Evolutionary conservation across 2,888 invertebrate genomes (phyloP).

Genomic region (Calliopum simillimum): DNA sequence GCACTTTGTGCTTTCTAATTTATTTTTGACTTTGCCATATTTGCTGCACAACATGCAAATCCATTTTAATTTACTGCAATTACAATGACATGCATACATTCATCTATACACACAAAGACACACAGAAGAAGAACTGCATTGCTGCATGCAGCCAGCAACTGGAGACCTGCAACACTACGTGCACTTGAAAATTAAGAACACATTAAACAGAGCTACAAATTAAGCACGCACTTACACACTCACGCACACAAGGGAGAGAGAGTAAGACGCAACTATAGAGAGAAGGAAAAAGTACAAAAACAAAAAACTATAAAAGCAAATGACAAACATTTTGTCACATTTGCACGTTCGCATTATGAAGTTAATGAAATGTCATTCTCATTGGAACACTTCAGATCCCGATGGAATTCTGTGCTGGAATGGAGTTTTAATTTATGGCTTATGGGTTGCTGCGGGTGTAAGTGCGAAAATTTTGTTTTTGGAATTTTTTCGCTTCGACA

Average conservation of each 20-base stretch:
- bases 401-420: neutral
- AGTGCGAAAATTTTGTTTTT: too few species aligned
- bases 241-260: neutral
- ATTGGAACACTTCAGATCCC: constrained; percentile 1
- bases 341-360: constrained; percentile 25
- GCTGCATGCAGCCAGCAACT: constrained; percentile 16
- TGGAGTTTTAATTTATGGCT: constrained; percentile 3
- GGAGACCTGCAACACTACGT: constrained; percentile 24
- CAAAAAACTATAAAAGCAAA: neutral
- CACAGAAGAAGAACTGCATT: neutral
- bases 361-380: constrained; percentile 19
- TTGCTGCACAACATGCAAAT: constrained; percentile 11
- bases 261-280: neutral
- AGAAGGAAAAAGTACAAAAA: neutral
- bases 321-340: constrained; percentile 25
- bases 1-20: neutral
- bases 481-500: too few species aligned
- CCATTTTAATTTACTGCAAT: constrained; percentile 22
- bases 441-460: neutral
- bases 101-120: neutral
- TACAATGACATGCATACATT: constrained; percentile 9
- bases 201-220: constrained; percentile 13
- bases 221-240: neutral
- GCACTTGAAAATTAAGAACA: constrained; percentile 30
- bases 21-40: too few species aligned